These are phyloP conservation scores for Camelus dromedarius DNA, from an alignment of 2,113 vertebrate genomes.

Conservation along the genomic window DNA sequence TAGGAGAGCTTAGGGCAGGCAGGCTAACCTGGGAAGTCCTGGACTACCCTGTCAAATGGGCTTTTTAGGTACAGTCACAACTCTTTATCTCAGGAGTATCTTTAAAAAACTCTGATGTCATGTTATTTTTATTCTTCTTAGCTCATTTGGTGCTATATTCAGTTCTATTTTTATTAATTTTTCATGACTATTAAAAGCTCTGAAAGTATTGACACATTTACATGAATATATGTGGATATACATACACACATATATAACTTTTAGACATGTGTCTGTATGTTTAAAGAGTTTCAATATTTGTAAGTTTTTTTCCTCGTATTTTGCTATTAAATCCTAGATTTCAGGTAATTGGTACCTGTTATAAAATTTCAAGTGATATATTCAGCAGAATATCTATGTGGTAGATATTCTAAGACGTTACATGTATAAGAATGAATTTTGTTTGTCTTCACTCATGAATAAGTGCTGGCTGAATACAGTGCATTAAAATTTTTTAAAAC, in stretches of 20 bases:
- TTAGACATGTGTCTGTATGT: not conserved
- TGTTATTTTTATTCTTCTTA: not conserved
- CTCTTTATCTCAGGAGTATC: not conserved
- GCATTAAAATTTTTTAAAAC: not conserved
- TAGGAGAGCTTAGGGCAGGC: rapidly evolving
- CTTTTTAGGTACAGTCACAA: not conserved
- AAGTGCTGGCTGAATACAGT: not conserved
- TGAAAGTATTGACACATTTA: not conserved
- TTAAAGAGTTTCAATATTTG: not conserved
- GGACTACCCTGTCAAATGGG: not conserved
- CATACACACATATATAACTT: not conserved
- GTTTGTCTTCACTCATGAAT: not conserved
- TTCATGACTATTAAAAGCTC: not conserved
- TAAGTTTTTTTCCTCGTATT: not conserved
- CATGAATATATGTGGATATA: not conserved
- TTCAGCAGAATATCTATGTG: not conserved
- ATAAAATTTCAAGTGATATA: conserved; percentile 13
- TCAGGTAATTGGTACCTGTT: not conserved
- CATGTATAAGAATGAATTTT: not conserved
- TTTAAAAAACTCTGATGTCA: not conserved
- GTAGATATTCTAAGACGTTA: not conserved
- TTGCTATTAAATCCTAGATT: not conserved
- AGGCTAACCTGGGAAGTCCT: not conserved
- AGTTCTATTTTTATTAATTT: not conserved
- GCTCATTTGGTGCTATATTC: not conserved